Base-by-base conservation (phyloP, 2,888 invertebrate species). In the Disparrhopalites patrizii region DNA sequence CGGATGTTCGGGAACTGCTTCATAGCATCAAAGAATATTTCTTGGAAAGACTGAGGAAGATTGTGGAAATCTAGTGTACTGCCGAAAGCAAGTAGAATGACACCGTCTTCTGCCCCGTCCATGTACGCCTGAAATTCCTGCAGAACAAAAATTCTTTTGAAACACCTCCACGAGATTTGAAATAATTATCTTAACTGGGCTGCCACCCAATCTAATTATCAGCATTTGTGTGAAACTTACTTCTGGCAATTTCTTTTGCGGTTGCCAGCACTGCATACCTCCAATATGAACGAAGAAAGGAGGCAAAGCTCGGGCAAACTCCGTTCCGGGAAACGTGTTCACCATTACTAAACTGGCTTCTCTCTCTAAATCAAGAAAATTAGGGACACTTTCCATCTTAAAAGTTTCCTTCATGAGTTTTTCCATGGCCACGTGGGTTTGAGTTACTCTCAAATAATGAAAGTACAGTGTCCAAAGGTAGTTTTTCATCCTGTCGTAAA, bases 11-110 rank as follows among this genome's bases (percentile, higher is more conserved):
- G 60, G 31, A 72, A 69, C 30, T 65, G 62, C 33, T 62, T 57
- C 18, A 73, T 65, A 30, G 70, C 55, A 27, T 72, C 67, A n/a
- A 74, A 70, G 54, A 73, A 72, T 33, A 70, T 69, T 7, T 64
- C 63, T 27, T 63, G 64, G 28, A 66, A 68, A 7, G 56, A 56
- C 2, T 47, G 20, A 3, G 70, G 60, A 8, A 71, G 57, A 0
- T 67, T 61, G 30, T 69, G 68, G 5, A 74, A 36, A 10, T 69
- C 68, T n/a, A 74, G 64, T 5, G 71, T 70, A 1, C 72, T 71
- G 1, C 74, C 74, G 64, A 73, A 74, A 1, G 70, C 68, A 47
- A 74, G 71, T 18, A 74, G 52, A 3, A 74, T 68, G 2, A 66
- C 73, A 0, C 74, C 74, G 10, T 69, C 63, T 18, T 68, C 69